Evolutionary conservation across 2,113 vertebrate genomes (phyloP), one percentile per base, ranked within the genome.

Genomic region (Hyaena hyaena): DNA sequence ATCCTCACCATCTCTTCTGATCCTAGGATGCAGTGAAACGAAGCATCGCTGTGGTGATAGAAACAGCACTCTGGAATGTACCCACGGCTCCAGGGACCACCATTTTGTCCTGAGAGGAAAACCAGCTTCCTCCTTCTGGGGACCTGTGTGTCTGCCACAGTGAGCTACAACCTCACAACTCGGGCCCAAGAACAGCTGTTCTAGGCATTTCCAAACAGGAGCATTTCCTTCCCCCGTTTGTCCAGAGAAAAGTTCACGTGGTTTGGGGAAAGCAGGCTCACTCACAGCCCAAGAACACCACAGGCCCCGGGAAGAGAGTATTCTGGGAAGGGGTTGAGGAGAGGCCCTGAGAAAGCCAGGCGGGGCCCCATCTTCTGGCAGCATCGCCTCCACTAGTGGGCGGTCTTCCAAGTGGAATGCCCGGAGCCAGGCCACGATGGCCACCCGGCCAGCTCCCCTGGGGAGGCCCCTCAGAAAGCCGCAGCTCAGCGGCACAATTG

Each of bases 321-420:
- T 89, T 92, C 50, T 66, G 74, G 92, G 65, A 87, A 66, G 79
- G 68, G 33, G 61, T 21, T 65, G 91, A 61, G 10, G 73, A 76
- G 12, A 35, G 61, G n/a, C 55, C 17, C 55, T 68, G 65, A 68
- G 82, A 77, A 95, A 71, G 61, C 73, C 23, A 68, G 63, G 31
- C 26, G 71, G 61, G 96, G 50, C 35, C 43, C 26, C n/a, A 5
- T n/a, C 43, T 87, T 92, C 90, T 71, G 50, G 69, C 94, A 96
- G 65, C 39, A 10, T 8, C 45, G 19, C 17, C n/a, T 23, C 31
- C 63, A 3, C 2, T 6, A 35, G 63, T 0, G 35, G 31, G 26
- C 53, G 63, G 17, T 31, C 69, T 48, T 58, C 33, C 74, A 35
- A n/a, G 15, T 21, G 68, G 50, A 68, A 16, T 16, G 2, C 5